These are phyloP conservation scores for Erythrolamprus reginae DNA, from an alignment of 2,113 vertebrate genomes.

Conservation along the genomic window DNA sequence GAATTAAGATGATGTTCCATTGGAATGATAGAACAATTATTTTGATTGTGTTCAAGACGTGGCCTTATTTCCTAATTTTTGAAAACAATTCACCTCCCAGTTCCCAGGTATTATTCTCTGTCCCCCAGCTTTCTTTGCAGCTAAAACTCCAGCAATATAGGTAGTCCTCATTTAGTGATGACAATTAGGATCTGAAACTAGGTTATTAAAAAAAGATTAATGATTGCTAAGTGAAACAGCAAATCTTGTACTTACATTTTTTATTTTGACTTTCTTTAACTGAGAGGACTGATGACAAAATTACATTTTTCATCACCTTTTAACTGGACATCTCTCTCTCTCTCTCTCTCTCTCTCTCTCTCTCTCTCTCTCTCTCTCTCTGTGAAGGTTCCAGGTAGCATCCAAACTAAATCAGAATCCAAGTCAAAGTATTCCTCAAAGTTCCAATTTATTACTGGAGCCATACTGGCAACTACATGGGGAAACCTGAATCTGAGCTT, in stretches of 20 bases:
- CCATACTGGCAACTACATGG: no score
- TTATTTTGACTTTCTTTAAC: neutral
- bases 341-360: no score
- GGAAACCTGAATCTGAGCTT: no score
- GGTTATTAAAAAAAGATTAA: neutral
- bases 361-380: no score
- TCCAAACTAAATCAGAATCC: no score
- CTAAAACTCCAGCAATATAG: constrained; percentile 39
- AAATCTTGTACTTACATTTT: neutral
- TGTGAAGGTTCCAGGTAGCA: no score
- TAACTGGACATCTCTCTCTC: neutral
- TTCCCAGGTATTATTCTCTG: constrained; percentile 37
- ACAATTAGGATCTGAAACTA: neutral
- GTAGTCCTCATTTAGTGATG: constrained; percentile 4
- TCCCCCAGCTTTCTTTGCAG: constrained; percentile 27
- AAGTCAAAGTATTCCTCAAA: no score
- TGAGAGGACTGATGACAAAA: neutral
- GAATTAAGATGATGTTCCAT: neutral
- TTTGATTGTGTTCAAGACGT: constrained; percentile 24
- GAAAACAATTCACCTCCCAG: constrained; percentile 27
- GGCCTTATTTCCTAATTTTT: constrained; percentile 49
- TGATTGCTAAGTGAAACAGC: neutral
- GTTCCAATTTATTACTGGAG: no score
- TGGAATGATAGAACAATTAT: constrained; percentile 24
- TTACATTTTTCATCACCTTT: neutral